phyloP scores from a whole-genome alignment of 2,797 vertebrate genomes.

The Zalophus californianus region DNA sequence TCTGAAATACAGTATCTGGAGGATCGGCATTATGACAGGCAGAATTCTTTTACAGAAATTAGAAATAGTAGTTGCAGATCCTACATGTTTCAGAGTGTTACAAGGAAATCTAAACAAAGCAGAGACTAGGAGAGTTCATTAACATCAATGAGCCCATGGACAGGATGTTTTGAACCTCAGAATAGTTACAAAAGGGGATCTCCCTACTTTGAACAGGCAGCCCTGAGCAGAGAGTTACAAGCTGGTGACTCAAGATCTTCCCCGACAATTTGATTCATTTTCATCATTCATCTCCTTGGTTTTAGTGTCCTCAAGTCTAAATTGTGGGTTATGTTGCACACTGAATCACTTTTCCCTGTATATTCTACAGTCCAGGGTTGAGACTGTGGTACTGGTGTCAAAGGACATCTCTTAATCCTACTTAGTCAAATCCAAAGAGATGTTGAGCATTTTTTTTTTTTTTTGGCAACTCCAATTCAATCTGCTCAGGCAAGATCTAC shows the following conservation, averaged over 20 bases:
- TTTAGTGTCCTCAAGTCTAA: background rate
- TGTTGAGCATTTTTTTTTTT: background rate
- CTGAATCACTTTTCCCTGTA: background rate
- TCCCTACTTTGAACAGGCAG: background rate
- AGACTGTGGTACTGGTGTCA: background rate
- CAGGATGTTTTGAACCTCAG: background rate
- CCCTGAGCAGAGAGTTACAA: background rate
- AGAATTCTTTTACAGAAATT: constrained; percentile 41
- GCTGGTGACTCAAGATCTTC: background rate
- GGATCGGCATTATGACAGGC: constrained; percentile 57
- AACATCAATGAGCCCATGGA: background rate
- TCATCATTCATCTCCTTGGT: background rate
- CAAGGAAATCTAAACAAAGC: background rate
- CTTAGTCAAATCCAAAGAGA: background rate
- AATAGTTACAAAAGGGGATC: background rate
- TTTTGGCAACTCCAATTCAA: background rate
- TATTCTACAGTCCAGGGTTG: background rate
- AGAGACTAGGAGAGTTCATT: background rate
- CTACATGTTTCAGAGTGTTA: background rate
- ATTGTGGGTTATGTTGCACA: background rate
- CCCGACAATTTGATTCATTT: background rate
- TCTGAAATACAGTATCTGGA: constrained; percentile 37
- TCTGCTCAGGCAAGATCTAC: background rate
- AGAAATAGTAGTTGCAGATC: background rate
- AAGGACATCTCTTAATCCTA: background rate